A percentile compares a stretch with the other conserved stretches of the same genome.
These are phyloP conservation scores for Trachythela sp. DNA, from an alignment of 64 coral and sea anemone species.

Conservation along the genomic window DNA sequence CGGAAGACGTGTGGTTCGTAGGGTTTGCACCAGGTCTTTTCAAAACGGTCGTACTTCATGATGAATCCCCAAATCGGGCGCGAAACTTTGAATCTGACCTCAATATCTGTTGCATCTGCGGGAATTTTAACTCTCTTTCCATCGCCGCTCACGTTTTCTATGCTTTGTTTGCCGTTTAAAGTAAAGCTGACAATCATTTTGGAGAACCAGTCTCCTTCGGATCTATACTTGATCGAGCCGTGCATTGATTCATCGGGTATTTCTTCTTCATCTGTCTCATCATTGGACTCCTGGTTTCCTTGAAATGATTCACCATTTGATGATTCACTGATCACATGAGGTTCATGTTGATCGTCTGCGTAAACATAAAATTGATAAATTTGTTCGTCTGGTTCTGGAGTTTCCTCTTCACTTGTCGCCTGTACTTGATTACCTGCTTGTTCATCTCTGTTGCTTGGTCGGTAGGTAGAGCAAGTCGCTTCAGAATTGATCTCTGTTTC, in stretches of 20 bases:
- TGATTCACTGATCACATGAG: not conserved
- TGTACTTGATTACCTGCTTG: not conserved
- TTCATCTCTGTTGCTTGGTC: no score
- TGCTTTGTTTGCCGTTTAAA: not conserved
- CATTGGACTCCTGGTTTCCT: not conserved
- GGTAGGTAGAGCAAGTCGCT: no score
- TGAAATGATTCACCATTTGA: not conserved
- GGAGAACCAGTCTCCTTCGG: not conserved
- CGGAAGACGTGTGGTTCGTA: slow-evolving; percentile 25
- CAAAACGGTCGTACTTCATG: slow-evolving; percentile 41
- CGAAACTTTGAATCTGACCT: slow-evolving; percentile 11
- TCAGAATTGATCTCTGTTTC: no score
- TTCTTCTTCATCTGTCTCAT: not conserved
- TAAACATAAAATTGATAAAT: not conserved
- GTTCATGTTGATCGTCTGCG: no score
- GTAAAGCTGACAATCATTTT: not conserved
- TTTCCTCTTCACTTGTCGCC: no score
- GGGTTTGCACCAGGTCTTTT: slow-evolving; percentile 1
- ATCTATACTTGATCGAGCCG: not conserved
- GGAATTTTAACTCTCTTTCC: slow-evolving; percentile 32
- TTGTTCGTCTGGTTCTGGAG: not conserved
- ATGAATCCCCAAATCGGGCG: slow-evolving; percentile 29
- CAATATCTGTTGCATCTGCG: not conserved
- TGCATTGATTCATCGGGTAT: not conserved
- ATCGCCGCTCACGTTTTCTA: not conserved